Percentiles rank a stretch among this genome's conserved stretches.
These are phyloP conservation scores for Thymelicus lineola DNA, from an alignment of 2,888 invertebrate genomes.

Conservation along the genomic window DNA sequence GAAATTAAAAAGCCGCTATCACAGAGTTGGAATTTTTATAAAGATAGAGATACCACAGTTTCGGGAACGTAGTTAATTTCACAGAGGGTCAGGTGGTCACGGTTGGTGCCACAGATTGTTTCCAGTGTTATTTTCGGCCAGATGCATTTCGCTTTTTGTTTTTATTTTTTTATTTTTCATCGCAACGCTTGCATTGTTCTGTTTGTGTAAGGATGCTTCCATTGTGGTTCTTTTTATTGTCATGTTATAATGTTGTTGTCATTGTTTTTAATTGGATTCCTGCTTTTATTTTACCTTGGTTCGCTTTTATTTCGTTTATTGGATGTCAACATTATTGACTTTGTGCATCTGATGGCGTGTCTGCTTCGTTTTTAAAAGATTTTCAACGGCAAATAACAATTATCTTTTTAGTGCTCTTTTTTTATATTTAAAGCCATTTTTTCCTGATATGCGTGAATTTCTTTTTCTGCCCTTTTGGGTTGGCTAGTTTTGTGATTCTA, in stretches of 20 bases:
- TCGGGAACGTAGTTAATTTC: slow-evolving; percentile 24
- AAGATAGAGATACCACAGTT: slow-evolving; percentile 10
- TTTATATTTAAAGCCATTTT: no score
- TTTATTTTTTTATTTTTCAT: slow-evolving; percentile 56
- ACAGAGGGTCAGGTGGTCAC: slow-evolving; percentile 48
- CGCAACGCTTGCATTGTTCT: slow-evolving; percentile 72
- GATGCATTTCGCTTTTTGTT: slow-evolving; percentile 36
- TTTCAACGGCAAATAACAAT: neutral
- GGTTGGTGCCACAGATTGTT: slow-evolving; percentile 58
- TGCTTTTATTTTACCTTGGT: slow-evolving; percentile 59
- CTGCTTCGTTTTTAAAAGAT: neutral
- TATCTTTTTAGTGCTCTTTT: no score
- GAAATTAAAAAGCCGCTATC: slow-evolving; percentile 12
- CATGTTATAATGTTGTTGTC: slow-evolving; percentile 56
- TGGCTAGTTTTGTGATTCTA: no score
- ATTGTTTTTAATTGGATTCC: slow-evolving; percentile 49
- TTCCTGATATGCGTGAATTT: no score
- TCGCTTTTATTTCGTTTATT: slow-evolving; percentile 66
- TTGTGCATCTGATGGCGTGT: neutral
- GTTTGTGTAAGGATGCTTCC: slow-evolving; percentile 52
- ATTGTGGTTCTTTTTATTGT: slow-evolving; percentile 40
- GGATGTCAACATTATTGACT: slow-evolving; percentile 2
- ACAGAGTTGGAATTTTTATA: slow-evolving; percentile 11
- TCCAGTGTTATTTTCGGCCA: slow-evolving; percentile 49
- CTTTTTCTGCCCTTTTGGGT: no score